These are phyloP conservation scores for Falcaria lacertinaria DNA, from an alignment of 2,888 invertebrate genomes.

Conservation along the genomic window DNA sequence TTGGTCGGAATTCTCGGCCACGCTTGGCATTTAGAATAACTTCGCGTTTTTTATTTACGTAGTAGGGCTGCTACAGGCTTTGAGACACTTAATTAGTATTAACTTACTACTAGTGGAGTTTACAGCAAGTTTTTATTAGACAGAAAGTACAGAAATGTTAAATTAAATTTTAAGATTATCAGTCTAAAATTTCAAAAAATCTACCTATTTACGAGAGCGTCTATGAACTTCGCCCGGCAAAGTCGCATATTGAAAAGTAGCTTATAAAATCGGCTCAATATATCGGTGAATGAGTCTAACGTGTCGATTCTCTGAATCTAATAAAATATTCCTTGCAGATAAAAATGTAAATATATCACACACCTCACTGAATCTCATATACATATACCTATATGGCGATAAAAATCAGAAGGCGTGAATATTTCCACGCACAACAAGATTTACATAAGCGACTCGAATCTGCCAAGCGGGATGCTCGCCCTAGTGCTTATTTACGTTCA, in stretches of 20 bases:
- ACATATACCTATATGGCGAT: constrained; percentile 28
- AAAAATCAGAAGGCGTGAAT: constrained; percentile 52
- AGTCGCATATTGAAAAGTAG: not conserved
- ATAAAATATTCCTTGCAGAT: constrained; percentile 27
- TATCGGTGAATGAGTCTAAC: constrained; percentile 19
- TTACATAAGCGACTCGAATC: constrained; percentile 35
- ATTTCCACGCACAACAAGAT: constrained; percentile 44
- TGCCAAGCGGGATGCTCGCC: constrained; percentile 4
- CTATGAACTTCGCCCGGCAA: too few species aligned
- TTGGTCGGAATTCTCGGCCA: not conserved
- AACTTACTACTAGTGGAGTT: too few species aligned
- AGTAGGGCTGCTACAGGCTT: not conserved
- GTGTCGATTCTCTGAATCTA: constrained; percentile 24
- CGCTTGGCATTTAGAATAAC: constrained; percentile 1
- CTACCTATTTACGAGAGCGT: too few species aligned
- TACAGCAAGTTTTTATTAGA: too few species aligned
- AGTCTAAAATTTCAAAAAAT: too few species aligned
- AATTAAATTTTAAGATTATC: too few species aligned
- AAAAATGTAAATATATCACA: constrained; percentile 43
- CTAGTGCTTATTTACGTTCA: constrained; percentile 12
- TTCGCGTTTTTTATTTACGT: constrained; percentile 1
- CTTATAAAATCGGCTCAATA: not conserved
- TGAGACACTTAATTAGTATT: too few species aligned
- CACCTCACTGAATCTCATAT: constrained; percentile 42
- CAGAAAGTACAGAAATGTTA: too few species aligned